Evolutionary conservation across 2,888 invertebrate genomes (phyloP), one percentile per base, ranked within the genome.

Genomic region (Eupithecia subfuscata): DNA sequence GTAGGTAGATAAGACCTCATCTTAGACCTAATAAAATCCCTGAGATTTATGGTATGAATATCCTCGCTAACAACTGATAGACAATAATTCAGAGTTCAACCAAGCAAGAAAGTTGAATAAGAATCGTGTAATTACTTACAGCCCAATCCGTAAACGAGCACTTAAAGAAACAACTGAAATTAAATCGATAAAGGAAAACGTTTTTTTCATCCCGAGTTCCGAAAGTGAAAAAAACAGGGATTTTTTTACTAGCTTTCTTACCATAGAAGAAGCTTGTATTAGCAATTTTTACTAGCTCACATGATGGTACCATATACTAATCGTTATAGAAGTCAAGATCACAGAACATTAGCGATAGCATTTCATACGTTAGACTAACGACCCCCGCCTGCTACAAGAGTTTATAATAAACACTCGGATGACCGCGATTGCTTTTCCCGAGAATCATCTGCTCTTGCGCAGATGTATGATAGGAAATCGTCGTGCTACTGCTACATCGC

Each of bases 351-450:
- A 81, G 84, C 84, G 82, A 80, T 83, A 83, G 82, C 82, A 86
- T 86, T 86, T n/a, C 37, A n/a, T 83, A 84, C 80, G 83, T 85
- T 84, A 82, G 79, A 84, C 82, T 87, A 87, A 88, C 86, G 84
- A 88, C 85, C 82, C 82, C 82, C 83, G 77, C 75, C 70, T 84
- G 81, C 83, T 83, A 83, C 84, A 86, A 85, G 80, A 85, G 82
- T 87, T 85, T 84, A 86, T 87, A 84, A 85, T 80, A 80, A 79
- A 77, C 80, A 77, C 73, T 77, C 65, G 83, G 80, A 84, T 83
- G 84, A 82, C 82, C 83, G 80, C 84, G 84, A 79, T 80, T 79
- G 74, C 76, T 80, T 77, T 60, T 80, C 80, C 81, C 72, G 64
- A 77, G 79, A 80, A 82, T 76, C 77, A 74, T 82, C 83, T 81